Evolutionary conservation across 35 echinoderm and acorn worm species (phyloP).

Genomic region (Diadema setosum): DNA sequence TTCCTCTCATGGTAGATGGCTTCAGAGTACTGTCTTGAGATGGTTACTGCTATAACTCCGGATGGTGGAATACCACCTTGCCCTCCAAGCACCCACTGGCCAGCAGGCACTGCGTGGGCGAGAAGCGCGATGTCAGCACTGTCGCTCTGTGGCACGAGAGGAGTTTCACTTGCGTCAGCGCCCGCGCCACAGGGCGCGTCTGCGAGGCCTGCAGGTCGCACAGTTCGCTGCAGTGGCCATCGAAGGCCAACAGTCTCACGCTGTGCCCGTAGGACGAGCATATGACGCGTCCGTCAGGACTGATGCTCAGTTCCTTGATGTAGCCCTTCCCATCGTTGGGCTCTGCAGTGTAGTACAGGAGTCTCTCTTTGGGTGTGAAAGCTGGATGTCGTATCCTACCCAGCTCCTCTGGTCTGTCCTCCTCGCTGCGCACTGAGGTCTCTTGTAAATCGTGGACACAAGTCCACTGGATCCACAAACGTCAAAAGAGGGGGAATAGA

Average conservation of each 20-base stretch:
- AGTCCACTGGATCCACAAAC: conserved; percentile 67
- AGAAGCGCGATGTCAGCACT: conserved; percentile 86
- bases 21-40: too few species aligned
- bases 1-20: too few species aligned
- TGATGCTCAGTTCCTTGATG: conserved; percentile 97
- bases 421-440: neutral
- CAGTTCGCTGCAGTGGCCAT: conserved; percentile 65
- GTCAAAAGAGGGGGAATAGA: neutral
- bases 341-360: conserved; percentile 74
- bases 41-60: conserved; percentile 49
- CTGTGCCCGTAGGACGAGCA: conserved; percentile 88
- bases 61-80: conserved; percentile 75
- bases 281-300: conserved; percentile 85
- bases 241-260: conserved; percentile 69
- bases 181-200: neutral
- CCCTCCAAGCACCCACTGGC: conserved; percentile 81
- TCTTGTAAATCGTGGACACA: conserved; percentile 95
- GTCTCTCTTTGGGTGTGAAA: conserved; percentile 51
- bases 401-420: neutral
- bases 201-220: conserved; percentile 60
- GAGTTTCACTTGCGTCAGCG: conserved; percentile 55
- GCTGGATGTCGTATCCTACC: neutral
- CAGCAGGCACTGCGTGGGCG: conserved; percentile 77
- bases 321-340: conserved; percentile 88
- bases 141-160: conserved; percentile 67